These are phyloP conservation scores for Anhinga rufa DNA, from an alignment of 2,113 vertebrate species.

Conservation along the genomic window DNA sequence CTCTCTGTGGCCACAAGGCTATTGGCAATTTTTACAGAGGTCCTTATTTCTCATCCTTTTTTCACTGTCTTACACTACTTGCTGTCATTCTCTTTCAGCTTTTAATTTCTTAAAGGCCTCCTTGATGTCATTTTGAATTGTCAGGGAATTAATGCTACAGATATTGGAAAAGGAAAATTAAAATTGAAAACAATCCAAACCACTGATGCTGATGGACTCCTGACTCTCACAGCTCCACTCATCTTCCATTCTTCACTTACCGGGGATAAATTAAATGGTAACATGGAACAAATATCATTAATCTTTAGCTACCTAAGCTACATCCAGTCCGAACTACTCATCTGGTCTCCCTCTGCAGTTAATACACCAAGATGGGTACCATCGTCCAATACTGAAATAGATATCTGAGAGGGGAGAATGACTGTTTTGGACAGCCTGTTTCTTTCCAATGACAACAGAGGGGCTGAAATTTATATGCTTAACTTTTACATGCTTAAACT, in stretches of 20 bases:
- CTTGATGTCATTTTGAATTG: neutral
- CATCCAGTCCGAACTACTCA: neutral
- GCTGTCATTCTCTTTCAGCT: neutral
- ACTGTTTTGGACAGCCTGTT: neutral
- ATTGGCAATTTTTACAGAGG: neutral
- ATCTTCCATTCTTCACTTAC: neutral
- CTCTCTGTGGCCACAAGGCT: fast-evolving
- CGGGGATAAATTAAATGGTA: neutral
- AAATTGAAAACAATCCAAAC: neutral
- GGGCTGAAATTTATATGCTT: neutral
- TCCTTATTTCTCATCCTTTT: neutral
- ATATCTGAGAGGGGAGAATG: neutral
- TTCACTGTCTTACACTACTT: neutral
- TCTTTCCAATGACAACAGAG: neutral
- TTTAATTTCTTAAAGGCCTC: neutral
- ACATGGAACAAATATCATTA: neutral
- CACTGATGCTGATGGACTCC: neutral
- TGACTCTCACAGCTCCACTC: neutral
- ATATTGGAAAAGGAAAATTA: neutral
- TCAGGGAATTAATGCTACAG: neutral
- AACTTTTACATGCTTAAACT: neutral
- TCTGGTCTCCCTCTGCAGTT: neutral
- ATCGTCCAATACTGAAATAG: neutral
- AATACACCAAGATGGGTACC: neutral
- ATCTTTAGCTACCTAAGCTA: neutral